These are phyloP conservation scores for Coenonympha glycerion DNA, from an alignment of 2,888 invertebrate species.

Conservation along the genomic window DNA sequence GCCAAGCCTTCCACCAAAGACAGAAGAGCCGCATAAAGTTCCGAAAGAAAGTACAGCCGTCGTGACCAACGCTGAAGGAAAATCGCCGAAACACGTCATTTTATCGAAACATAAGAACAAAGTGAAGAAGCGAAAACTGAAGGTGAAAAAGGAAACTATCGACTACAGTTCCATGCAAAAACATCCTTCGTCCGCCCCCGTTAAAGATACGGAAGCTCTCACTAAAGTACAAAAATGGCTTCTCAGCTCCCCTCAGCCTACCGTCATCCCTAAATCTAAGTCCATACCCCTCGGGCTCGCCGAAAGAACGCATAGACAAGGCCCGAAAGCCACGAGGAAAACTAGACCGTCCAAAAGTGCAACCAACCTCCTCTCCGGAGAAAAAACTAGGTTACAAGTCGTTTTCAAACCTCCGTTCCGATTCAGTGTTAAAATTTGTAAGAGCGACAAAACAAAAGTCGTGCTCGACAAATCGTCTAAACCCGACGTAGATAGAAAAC, in stretches of 20 bases:
- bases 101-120: constrained; percentile 68
- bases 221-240: constrained; percentile 92
- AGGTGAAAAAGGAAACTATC: constrained; percentile 83
- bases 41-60: constrained; percentile 61
- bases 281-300: constrained; percentile 86
- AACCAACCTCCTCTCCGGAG: constrained; percentile 79
- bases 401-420: constrained; percentile 92
- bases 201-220: constrained; percentile 74
- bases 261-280: constrained; percentile 85
- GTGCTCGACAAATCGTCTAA: constrained; percentile 76
- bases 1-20: constrained; percentile 52
- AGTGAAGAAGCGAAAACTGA: constrained; percentile 72
- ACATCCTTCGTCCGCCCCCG: constrained; percentile 68
- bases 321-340: constrained; percentile 72
- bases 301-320: constrained; percentile 62
- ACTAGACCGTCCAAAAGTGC: constrained; percentile 80
- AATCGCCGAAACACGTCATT: constrained; percentile 74
- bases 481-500: constrained; percentile 63
- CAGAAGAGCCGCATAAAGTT: constrained; percentile 55
- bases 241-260: constrained; percentile 80
- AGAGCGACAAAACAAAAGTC: constrained; percentile 80
- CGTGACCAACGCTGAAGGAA: constrained; percentile 71
- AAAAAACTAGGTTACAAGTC: constrained; percentile 86
- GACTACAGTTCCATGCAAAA: constrained; percentile 84
- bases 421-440: constrained; percentile 86